Evolutionary conservation across 2,113 vertebrate species (phyloP).

Genomic region (Nestor notabilis): DNA sequence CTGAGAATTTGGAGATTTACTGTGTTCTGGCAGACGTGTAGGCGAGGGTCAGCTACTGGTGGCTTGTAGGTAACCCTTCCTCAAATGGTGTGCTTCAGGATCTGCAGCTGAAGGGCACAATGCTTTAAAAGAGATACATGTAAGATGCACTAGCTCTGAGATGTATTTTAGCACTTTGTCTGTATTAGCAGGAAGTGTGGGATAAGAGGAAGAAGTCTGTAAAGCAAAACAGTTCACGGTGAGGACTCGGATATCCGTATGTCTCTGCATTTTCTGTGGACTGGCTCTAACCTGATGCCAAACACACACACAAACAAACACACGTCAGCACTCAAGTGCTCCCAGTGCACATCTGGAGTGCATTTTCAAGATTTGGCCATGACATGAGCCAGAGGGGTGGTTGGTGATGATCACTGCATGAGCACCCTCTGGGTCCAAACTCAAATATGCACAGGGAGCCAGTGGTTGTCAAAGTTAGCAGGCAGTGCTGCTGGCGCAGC

Average conservation of each 20-base stretch:
- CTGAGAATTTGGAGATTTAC: background rate
- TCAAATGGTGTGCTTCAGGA: background rate
- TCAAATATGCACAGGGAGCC: background rate
- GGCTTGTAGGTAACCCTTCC: background rate
- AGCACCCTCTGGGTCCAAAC: background rate
- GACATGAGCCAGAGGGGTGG: background rate
- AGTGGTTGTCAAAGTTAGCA: background rate
- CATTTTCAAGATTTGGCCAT: background rate
- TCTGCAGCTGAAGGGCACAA: background rate
- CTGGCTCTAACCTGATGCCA: fast-evolving
- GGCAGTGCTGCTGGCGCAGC: background rate
- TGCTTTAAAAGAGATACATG: background rate
- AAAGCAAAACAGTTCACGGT: background rate
- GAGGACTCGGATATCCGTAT: fast-evolving
- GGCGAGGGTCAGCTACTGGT: background rate
- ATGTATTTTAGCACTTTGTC: fast-evolving
- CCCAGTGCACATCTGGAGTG: background rate
- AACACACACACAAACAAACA: background rate
- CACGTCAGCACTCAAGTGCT: background rate
- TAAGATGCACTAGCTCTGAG: background rate
- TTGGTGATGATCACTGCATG: background rate
- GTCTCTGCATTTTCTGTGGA: background rate
- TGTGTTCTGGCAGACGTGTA: background rate
- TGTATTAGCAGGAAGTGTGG: background rate
- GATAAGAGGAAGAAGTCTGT: background rate